phyloP scores from a whole-genome alignment of 2,113 vertebrate genomes.

The Datnioides undecimradiatus region DNA sequence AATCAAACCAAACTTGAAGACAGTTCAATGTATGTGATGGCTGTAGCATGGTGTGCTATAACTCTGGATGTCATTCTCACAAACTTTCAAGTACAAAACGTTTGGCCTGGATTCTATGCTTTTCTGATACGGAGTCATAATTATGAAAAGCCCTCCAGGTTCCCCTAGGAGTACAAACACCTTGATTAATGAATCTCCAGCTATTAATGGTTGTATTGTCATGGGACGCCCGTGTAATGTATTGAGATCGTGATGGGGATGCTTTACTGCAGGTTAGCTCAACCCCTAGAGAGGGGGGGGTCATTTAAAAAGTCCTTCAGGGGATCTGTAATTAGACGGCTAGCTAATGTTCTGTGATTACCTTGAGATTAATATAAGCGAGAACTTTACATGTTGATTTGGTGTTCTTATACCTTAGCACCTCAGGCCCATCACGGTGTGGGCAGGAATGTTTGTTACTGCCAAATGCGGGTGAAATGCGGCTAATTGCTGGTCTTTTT shows the following conservation, averaged over 20 bases:
- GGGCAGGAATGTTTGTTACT: neutral
- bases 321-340: constrained; percentile 62
- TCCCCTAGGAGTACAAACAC: constrained; percentile 65
- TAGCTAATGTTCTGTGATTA: constrained; percentile 58
- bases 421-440: neutral
- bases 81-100: constrained; percentile 23
- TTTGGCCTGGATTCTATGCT: constrained; percentile 48
- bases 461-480: neutral
- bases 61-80: constrained; percentile 3
- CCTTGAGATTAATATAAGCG: constrained; percentile 50
- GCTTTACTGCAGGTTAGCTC: constrained; percentile 56
- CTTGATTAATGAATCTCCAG: constrained; percentile 71
- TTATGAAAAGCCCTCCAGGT: constrained; percentile 64
- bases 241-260: constrained; percentile 50
- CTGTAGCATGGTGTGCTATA: neutral
- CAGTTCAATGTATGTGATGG: neutral
- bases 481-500: neutral
- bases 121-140: constrained; percentile 55
- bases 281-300: constrained; percentile 42
- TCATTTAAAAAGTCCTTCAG: constrained; percentile 61
- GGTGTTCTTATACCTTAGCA: neutral
- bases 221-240: constrained; percentile 40
- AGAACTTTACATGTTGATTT: constrained; percentile 14
- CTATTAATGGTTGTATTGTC: constrained; percentile 60
- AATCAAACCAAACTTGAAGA: neutral